Conservation (phyloP, 2,888 invertebrate genomes). For the Rhamphomyia laevipes region DNA sequence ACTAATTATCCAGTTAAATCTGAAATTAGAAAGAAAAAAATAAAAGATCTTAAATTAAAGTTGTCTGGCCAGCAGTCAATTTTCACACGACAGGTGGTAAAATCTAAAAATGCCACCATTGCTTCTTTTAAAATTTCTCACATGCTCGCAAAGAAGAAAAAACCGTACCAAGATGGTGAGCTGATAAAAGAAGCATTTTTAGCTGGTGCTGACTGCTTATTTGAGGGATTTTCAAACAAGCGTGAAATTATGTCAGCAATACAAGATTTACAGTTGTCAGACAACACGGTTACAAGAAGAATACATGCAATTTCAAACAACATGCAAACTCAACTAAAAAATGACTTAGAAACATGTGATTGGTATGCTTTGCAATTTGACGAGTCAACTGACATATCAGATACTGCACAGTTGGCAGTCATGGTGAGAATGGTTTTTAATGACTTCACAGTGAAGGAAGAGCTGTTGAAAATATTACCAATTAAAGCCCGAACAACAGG, state of each 20-base stretch:
- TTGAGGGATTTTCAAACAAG: background rate
- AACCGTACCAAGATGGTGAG: too few relatives aligned
- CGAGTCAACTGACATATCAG: slow-evolving; percentile 17
- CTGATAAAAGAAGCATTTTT: too few relatives aligned
- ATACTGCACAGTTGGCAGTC: slow-evolving; percentile 16
- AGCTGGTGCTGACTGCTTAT: too few relatives aligned
- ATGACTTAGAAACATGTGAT: background rate
- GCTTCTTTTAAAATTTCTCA: too few relatives aligned
- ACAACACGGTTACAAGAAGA: background rate
- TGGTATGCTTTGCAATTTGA: slow-evolving; percentile 15
- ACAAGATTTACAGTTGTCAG: background rate
- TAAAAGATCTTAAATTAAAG: too few relatives aligned
- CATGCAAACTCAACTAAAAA: background rate
- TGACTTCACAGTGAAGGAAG: slow-evolving; percentile 12
- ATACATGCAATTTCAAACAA: background rate
- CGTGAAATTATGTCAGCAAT: background rate
- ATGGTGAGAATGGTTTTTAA: slow-evolving; percentile 13
- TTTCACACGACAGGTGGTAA: too few relatives aligned
- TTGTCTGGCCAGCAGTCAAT: too few relatives aligned
- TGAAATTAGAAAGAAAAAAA: too few relatives aligned
- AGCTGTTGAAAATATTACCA: slow-evolving; percentile 6
- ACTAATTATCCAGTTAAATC: too few relatives aligned
- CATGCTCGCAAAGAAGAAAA: too few relatives aligned
- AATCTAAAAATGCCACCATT: too few relatives aligned
- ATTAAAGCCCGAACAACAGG: slow-evolving; percentile 12